Evolutionary conservation across 2,797 vertebrate genomes (phyloP).

Genomic region (Limosa lapponica): DNA sequence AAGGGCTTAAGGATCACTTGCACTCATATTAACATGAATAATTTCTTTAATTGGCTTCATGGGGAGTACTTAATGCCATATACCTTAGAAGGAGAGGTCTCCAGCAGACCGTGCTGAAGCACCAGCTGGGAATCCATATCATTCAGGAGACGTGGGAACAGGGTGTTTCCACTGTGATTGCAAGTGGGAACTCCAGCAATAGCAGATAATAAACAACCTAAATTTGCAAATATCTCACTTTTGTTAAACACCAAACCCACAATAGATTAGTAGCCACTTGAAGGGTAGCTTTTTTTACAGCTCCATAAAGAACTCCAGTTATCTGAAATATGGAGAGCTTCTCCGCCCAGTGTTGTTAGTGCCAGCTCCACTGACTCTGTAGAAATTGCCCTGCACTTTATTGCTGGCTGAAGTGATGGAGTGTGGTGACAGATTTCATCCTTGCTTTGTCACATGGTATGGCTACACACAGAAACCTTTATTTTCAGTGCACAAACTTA

Average conservation of each 20-base stretch:
- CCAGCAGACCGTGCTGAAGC: background rate
- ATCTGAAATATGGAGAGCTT: background rate
- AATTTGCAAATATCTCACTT: background rate
- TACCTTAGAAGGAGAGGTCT: background rate
- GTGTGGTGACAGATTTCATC: background rate
- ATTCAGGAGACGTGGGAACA: background rate
- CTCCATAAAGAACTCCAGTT: background rate
- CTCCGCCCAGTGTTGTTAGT: accelerated
- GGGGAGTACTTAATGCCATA: background rate
- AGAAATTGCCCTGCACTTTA: background rate
- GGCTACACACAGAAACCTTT: background rate
- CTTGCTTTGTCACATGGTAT: background rate
- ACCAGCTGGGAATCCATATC: background rate
- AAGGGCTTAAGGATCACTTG: background rate
- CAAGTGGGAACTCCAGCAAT: background rate
- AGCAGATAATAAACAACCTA: background rate
- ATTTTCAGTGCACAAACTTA: background rate
- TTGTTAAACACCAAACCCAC: background rate
- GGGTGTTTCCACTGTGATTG: background rate
- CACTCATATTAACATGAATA: background rate
- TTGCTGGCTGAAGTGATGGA: background rate
- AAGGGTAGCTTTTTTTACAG: background rate
- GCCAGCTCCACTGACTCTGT: background rate
- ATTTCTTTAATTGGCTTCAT: conserved; percentile 28
- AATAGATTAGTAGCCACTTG: background rate